Base-by-base conservation (phyloP, 2,113 vertebrate species). In the Chitala chitala region DNA sequence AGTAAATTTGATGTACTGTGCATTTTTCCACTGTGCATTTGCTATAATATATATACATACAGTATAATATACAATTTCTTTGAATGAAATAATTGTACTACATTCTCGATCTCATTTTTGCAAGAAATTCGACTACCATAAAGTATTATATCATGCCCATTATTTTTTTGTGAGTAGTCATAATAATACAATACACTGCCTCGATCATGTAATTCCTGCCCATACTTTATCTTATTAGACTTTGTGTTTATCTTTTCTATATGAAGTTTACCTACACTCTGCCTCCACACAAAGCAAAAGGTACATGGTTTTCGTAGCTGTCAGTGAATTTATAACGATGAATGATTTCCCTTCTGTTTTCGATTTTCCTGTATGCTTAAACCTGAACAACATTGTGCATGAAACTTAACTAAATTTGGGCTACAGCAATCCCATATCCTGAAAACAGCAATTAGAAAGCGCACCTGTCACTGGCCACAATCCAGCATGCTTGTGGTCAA, bases 381-480 rank as follows among this genome's bases (percentile, higher is more conserved):
- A 44, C 42, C 42, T 46, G 42, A 68, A 13, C 40, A 46, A 46
- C 22, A 24, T 38, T 26, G 40, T 24, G 40, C 24, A 44, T 44
- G n/a, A 26, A 46, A 44, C 3, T 46, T 22, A 5, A 22, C 15
- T 24, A 38, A 68, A 68, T 68, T 68, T 46, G 26, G 46, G 12
- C 8, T 22, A 4, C 0, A 10, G 22, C 7, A 48, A 68, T 46
- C 64, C 42, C 46, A 48, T 26, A 42, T 44, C 20, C 44, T 20
- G 59, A 63, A 63, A 63, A 63, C 33, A 63, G 17, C 38, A 63
- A 63, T 63, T 63, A 63, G 59, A 63, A 38, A 24, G 26, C 38
- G 29, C 40, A 24, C 26, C 64, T 46, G 42, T 46, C 64, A 26
- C 40, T 68, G 64, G 40, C 64, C 10, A 24, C 64, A 46, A 46